A percentile compares a stretch with the other conserved stretches of the same genome.
These are phyloP conservation scores for Fragum whitleyi DNA, from an alignment of 2,888 invertebrate genomes.

Conservation along the genomic window DNA sequence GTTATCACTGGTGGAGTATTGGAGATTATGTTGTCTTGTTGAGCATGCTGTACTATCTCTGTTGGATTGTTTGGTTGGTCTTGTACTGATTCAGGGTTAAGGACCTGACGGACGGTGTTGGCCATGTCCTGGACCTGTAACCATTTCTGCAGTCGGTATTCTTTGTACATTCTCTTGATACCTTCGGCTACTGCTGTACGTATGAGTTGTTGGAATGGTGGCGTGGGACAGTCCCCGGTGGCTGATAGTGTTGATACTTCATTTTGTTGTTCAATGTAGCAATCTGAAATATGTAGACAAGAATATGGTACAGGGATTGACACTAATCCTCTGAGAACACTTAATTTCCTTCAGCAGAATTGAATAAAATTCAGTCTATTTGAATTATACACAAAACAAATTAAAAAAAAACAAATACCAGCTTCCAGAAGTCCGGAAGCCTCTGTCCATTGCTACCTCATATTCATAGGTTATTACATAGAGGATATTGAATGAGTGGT, in stretches of 20 bases:
- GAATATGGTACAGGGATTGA: too few relatives aligned
- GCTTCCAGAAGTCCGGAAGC: too few relatives aligned
- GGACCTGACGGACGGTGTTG: constrained; percentile 45
- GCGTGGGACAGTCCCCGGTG: constrained; percentile 45
- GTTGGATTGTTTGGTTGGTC: background rate
- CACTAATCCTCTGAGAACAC: too few relatives aligned
- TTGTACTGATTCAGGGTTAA: constrained; percentile 4
- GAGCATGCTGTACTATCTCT: background rate
- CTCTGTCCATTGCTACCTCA: too few relatives aligned
- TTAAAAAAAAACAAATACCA: too few relatives aligned
- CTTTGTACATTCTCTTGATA: constrained; percentile 63
- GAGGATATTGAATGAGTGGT: too few relatives aligned
- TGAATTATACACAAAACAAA: too few relatives aligned
- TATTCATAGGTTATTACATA: too few relatives aligned
- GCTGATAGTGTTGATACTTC: constrained; percentile 49
- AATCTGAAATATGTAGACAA: constrained; percentile 46
- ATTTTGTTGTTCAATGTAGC: constrained; percentile 56
- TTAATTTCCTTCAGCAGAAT: too few relatives aligned
- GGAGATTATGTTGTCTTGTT: background rate
- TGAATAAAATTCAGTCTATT: too few relatives aligned
- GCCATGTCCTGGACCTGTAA: constrained; percentile 60
- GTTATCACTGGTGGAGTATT: background rate
- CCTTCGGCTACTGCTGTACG: constrained; percentile 60
- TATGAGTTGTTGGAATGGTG: constrained; percentile 59
- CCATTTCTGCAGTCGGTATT: constrained; percentile 62